Evolutionary conservation across 2,888 invertebrate genomes (phyloP).

Genomic region (Pediacus dermestoides): DNA sequence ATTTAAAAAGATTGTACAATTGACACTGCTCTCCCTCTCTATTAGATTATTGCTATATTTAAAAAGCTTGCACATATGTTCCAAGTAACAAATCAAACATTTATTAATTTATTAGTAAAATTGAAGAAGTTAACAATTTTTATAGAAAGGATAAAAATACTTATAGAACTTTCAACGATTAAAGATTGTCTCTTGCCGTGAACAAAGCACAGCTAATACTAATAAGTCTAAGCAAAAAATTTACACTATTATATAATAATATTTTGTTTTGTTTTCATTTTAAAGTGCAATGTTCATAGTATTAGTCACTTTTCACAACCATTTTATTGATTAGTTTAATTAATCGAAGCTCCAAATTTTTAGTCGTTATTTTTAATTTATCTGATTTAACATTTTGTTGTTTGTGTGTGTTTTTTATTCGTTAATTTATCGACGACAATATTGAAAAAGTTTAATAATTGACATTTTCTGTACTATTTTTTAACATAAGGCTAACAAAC

Average conservation of each 20-base stretch:
- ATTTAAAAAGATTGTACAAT: not conserved
- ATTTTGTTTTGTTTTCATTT: slow-evolving; percentile 21
- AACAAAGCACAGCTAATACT: slow-evolving; percentile 32
- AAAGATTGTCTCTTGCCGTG: slow-evolving; percentile 32
- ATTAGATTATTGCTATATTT: slow-evolving; percentile 2
- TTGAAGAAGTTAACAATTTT: slow-evolving; percentile 2
- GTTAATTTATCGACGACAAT: slow-evolving; percentile 11
- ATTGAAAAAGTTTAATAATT: slow-evolving; percentile 29
- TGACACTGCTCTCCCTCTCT: not conserved
- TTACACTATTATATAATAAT: slow-evolving; percentile 31
- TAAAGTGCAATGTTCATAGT: slow-evolving; percentile 26
- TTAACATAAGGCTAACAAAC: slow-evolving; percentile 13
- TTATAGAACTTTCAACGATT: slow-evolving; percentile 18
- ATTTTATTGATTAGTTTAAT: slow-evolving; percentile 44
- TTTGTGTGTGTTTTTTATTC: slow-evolving; percentile 6
- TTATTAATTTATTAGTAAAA: not conserved
- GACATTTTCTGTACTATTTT: slow-evolving; percentile 31
- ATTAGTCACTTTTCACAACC: slow-evolving; percentile 44
- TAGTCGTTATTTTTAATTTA: slow-evolving; percentile 14
- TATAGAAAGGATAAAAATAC: slow-evolving; percentile 14
- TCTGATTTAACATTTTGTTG: slow-evolving; percentile 10
- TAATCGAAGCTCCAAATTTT: slow-evolving; percentile 29
- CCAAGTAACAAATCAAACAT: not conserved
- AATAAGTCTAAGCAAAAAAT: slow-evolving; percentile 36
- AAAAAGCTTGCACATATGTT: too few relatives aligned